A percentile compares a stretch with the other conserved stretches of the same genome.
phyloP scores from a whole-genome alignment of 2,888 invertebrate species.

The Hybos culiciformis region DNA sequence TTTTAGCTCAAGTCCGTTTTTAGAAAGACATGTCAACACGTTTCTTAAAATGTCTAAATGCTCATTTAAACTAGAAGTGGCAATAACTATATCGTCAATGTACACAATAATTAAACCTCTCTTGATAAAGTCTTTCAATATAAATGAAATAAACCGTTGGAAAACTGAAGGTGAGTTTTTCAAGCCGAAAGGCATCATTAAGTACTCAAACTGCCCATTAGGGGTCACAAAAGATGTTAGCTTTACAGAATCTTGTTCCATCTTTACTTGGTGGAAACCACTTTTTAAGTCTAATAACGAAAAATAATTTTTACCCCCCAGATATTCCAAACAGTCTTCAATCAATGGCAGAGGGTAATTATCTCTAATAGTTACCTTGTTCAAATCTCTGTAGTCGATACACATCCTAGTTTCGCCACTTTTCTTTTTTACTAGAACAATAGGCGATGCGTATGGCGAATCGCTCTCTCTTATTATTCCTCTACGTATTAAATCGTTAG shows the following conservation, averaged over 20 bases:
- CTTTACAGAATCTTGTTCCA: conserved; percentile 14
- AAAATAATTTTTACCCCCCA: conserved; percentile 14
- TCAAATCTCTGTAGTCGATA: conserved; percentile 8
- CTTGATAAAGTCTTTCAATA: conserved; percentile 6
- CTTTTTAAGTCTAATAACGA: conserved; percentile 15
- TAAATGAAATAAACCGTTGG: conserved; percentile 10
- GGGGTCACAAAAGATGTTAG: conserved; percentile 18
- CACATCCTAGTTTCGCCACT: conserved; percentile 6
- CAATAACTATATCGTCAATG: conserved; percentile 12
- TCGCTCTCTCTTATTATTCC: conserved; percentile 11
- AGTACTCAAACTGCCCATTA: conserved; percentile 15
- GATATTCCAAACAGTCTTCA: conserved; percentile 11
- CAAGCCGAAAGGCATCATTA: conserved; percentile 13
- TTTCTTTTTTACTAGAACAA: conserved; percentile 11
- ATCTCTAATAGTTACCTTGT: conserved; percentile 11
- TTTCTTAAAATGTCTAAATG: conserved; percentile 8
- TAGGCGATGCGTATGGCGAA: conserved; percentile 12
- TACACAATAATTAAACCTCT: conserved; percentile 8
- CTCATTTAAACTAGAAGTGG: conserved; percentile 6
- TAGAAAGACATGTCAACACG: conserved; percentile 6
- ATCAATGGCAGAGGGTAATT: conserved; percentile 11
- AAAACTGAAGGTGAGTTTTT: conserved; percentile 14
- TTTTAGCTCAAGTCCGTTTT: conserved; percentile 7
- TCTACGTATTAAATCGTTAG: conserved; percentile 9
- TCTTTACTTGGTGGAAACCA: conserved; percentile 16